These are phyloP conservation scores for Patiria pectinifera DNA, from an alignment of 53 echinoderm and acorn worm genomes.

Conservation along the genomic window DNA sequence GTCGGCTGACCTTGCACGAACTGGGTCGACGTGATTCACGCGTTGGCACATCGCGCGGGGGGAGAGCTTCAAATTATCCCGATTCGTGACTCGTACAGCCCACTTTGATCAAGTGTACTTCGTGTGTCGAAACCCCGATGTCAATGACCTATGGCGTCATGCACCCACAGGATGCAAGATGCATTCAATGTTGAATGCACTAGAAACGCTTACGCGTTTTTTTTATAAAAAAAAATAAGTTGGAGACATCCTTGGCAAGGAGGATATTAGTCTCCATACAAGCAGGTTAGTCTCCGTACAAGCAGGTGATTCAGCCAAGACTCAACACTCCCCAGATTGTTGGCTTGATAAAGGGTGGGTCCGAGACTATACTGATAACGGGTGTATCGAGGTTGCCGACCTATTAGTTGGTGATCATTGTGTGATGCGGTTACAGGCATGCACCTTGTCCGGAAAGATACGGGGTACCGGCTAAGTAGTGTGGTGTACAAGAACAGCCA, in stretches of 20 bases:
- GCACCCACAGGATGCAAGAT: conserved; percentile 5
- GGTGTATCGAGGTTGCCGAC: background rate
- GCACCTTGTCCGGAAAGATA: background rate
- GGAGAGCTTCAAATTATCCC: background rate
- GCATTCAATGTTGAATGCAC: background rate
- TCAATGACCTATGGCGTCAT: conserved; percentile 36
- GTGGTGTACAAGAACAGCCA: background rate
- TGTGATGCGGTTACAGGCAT: background rate
- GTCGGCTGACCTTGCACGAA: background rate
- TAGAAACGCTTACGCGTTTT: background rate
- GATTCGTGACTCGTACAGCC: background rate
- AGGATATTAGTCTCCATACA: background rate
- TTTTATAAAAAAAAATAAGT: background rate
- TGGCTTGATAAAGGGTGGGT: conserved; percentile 19
- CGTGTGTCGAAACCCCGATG: conserved; percentile 25
- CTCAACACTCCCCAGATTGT: background rate
- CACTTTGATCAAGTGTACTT: background rate
- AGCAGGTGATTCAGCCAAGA: conserved; percentile 48
- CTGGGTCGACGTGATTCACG: conserved; percentile 45
- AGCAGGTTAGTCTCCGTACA: background rate
- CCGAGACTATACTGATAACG: background rate
- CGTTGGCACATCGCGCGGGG: background rate
- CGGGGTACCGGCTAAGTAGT: background rate
- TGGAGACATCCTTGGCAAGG: conserved; percentile 3
- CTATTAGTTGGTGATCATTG: background rate